Base-by-base conservation (phyloP, 2,888 invertebrate genomes). In the Parnassius glacialis region DNA sequence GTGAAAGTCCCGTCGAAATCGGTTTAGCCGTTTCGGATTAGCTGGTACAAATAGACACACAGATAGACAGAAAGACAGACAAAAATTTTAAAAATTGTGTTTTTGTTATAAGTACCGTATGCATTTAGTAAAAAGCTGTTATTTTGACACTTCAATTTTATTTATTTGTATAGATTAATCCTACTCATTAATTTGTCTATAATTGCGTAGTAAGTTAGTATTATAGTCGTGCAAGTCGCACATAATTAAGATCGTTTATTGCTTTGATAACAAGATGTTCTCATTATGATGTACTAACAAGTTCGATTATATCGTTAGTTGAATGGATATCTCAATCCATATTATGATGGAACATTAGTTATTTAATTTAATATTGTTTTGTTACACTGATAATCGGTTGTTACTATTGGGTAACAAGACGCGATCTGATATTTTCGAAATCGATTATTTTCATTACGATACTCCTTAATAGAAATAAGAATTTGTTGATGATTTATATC, bases 361-460 rank as follows among this genome's bases (percentile, higher is more conserved):
- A 56, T 59, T 63, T 52, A 63, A 56, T 63, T 59, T 59, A 13
- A 50, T 54, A 47, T 50, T 25, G 41, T 58, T 54, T 54, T 48
- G 55, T 62, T 58, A 50, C 13, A 54, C 45, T 9, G 42, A 12
- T 42, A 20, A 45, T 13, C 55, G 48, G 41, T 58, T 56, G 47
- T 51, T 61, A 48, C 51, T 57, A 43, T 68, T 66, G 52, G 51
- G 64, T 65, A 66, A 68, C 48, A 42, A 34, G 62, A 70, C 67
- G 55, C 53, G 20, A 66, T 66, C 65, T 70, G 64, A 70, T 67
- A 66, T 70, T 70, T 68, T 59, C 25, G 55, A 62, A 52, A 51
- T 50, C 51, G 53, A 54, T 64, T 65, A 59, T 65, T 64, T 57
- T 50, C 53, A 61, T 52, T 47, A 57, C 60, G 57, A 60, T 44